Percentiles rank a stretch among this genome's conserved stretches.
phyloP scores from a whole-genome alignment of 2,113 vertebrate species.

The Gymnarchus niloticus region DNA sequence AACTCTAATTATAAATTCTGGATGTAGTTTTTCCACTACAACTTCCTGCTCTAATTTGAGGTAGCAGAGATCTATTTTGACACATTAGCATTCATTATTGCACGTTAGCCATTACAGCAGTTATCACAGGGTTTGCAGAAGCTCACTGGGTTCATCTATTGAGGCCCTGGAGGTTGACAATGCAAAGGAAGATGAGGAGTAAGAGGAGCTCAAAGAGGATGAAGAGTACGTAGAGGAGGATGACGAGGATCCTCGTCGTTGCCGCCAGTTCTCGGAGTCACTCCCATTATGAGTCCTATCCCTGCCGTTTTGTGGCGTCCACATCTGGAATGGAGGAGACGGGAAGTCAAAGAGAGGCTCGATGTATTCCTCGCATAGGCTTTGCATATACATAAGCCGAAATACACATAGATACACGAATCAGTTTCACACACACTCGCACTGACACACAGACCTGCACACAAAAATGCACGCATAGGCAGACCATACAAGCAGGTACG shows the following conservation, averaged over 20 bases:
- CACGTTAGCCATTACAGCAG: background rate
- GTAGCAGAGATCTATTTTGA: background rate
- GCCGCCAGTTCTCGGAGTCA: conserved; percentile 66
- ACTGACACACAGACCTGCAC: conserved; percentile 14
- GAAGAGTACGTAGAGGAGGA: conserved; percentile 38
- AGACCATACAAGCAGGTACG: background rate
- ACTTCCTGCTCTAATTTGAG: background rate
- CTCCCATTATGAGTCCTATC: conserved; percentile 55
- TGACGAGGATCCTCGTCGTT: conserved; percentile 54
- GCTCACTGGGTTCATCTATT: conserved; percentile 51
- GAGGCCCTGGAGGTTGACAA: conserved; percentile 37
- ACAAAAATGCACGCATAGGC: background rate
- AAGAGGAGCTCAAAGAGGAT: conserved; percentile 43
- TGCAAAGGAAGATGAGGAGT: conserved; percentile 48
- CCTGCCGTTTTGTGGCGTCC: conserved; percentile 43
- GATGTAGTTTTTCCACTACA: background rate
- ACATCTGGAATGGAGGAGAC: conserved; percentile 37
- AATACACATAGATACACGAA: background rate
- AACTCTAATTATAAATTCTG: background rate
- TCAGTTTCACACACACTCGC: background rate
- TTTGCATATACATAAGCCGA: background rate
- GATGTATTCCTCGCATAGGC: background rate
- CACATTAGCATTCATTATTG: background rate
- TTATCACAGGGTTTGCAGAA: background rate
- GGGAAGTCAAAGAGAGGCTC: background rate